phyloP scores from a whole-genome alignment of 2,797 vertebrate genomes.

The Megalops cyprinoides region DNA sequence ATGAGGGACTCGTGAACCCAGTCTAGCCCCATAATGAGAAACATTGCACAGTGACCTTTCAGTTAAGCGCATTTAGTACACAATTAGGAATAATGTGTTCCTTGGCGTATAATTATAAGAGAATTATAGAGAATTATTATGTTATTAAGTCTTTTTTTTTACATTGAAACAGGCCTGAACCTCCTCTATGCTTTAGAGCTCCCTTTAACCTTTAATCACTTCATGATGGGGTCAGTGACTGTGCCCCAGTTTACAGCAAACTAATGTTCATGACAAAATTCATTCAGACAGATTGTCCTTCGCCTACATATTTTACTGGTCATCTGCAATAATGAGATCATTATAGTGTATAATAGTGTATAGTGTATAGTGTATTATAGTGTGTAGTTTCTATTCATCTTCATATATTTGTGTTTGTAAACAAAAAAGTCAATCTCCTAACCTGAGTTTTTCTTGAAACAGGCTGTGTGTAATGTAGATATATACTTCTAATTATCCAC shows the following conservation, averaged over 20 bases:
- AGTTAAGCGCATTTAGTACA: not conserved
- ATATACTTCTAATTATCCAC: not conserved
- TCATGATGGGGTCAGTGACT: not conserved
- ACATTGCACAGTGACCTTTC: not conserved
- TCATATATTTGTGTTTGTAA: constrained; percentile 10
- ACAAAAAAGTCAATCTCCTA: not conserved
- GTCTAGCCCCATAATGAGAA: not conserved
- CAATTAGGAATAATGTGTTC: constrained; percentile 2
- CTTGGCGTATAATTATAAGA: not conserved
- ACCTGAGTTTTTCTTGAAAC: not conserved
- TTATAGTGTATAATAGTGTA: not conserved
- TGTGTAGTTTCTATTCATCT: not conserved
- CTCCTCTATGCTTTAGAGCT: not conserved
- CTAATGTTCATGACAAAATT: not conserved
- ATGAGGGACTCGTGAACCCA: not conserved
- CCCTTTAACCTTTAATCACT: not conserved
- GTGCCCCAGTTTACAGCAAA: not conserved
- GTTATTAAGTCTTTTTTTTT: no score
- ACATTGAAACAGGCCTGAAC: not conserved
- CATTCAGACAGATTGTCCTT: not conserved
- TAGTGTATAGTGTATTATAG: not conserved
- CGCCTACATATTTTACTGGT: not conserved
- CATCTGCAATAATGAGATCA: not conserved
- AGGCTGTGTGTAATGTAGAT: not conserved
- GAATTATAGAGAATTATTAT: not conserved